Evolutionary conservation across 2,113 vertebrate genomes (phyloP), one percentile per base, ranked within the genome.

Genomic region (Salminus brasiliensis): DNA sequence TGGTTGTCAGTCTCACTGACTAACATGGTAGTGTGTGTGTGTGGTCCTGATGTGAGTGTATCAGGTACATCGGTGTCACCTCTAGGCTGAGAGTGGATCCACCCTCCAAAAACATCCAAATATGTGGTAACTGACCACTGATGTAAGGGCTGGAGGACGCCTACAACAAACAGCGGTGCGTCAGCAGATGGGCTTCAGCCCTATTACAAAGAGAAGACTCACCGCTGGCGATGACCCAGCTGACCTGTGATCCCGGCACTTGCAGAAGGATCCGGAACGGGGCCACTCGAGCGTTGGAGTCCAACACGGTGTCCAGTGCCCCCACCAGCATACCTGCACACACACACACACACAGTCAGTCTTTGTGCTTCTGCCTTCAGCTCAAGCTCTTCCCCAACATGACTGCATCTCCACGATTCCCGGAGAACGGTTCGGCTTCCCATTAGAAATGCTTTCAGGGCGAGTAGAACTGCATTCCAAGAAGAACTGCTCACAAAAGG

Each of bases 201-300:
- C n/a, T n/a, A n/a, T n/a, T 10, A 41, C 39, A 41, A 59, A 16
- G 15, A 34, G 62, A 11, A 30, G 12, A 66, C 95, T 96, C 93
- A 98, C 98, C 98, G 72, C 96, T 96, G 76, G 98, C 98, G 55
- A 99, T 95, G 87, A 95, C 93, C 93, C 96, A 98, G 93, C 96
- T 97, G 88, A 95, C 91, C 91, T 96, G 96, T 21, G 96, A 96
- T 74, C 95, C 95, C 0, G 97, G 96, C n/a, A 98, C 93, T 88
- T 98, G 97, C 16, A 98, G 95, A 70, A 99, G 94, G 85, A 99
- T 97, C 69, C 98, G 93, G 85, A 97, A 99, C 0, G 98, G 98
- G 1, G 96, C 93, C 0, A 96, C 94, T 0, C 98, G 93, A 0
- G 97, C 98, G 0, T 93, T 98, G 57, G 97, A 98, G 88, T 99